Conservation (phyloP, 2,797 vertebrate genomes). For the Eulemur rubriventer region DNA sequence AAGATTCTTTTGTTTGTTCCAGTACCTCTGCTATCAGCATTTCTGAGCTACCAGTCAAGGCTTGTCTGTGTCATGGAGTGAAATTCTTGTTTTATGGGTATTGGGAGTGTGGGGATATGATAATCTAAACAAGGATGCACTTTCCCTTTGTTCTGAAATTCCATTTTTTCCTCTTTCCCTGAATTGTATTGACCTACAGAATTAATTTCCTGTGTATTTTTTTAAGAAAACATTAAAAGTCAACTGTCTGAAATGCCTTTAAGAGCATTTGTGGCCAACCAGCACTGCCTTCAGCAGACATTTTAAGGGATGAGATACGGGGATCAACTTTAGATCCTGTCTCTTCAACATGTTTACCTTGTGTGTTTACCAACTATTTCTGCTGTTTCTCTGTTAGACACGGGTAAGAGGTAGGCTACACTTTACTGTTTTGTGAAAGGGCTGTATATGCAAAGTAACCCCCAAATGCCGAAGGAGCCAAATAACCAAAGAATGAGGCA, state of each 20-base stretch:
- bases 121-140: slow-evolving; percentile 77
- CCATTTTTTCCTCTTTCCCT: slow-evolving; percentile 76
- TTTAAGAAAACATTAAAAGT: slow-evolving; percentile 87
- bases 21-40: neutral
- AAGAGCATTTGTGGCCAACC: slow-evolving; percentile 49
- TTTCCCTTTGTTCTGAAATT: slow-evolving; percentile 82
- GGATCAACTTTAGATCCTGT: neutral
- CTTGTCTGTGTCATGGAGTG: neutral
- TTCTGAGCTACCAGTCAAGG: neutral
- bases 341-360: neutral
- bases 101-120: slow-evolving; percentile 66
- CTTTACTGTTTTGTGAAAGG: neutral
- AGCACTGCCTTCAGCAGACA: neutral
- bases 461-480: neutral
- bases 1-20: neutral
- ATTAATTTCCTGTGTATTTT: slow-evolving; percentile 87
- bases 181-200: slow-evolving; percentile 79
- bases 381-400: neutral
- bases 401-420: neutral
- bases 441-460: neutral
- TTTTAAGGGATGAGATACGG: neutral
- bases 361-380: neutral
- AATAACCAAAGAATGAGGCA: neutral
- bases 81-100: slow-evolving; percentile 71
- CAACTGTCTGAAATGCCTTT: slow-evolving; percentile 71